phyloP scores from a whole-genome alignment of 2,888 invertebrate genomes.

The Tenthredo amoena region DNA sequence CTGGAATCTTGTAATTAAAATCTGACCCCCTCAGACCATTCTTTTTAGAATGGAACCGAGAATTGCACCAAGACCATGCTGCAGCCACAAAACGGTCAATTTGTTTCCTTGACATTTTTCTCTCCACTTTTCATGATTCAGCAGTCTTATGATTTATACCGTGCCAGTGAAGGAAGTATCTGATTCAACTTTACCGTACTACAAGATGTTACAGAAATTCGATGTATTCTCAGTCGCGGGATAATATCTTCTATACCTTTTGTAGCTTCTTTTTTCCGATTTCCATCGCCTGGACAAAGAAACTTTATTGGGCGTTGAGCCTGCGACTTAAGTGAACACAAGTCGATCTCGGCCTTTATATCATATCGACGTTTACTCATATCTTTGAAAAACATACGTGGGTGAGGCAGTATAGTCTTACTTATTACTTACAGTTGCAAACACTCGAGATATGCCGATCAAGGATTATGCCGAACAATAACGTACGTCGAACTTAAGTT shows the following conservation, averaged over 20 bases:
- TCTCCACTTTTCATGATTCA: conserved; percentile 2
- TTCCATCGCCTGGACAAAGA: conserved; percentile 12
- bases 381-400: background rate
- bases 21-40: background rate
- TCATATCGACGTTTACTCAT: background rate
- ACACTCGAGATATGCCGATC: background rate
- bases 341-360: conserved; percentile 13
- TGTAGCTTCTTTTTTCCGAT: conserved; percentile 14
- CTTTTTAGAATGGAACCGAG: background rate
- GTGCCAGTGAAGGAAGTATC: conserved; percentile 6
- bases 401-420: background rate
- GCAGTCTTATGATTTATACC: background rate
- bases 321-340: background rate
- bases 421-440: background rate
- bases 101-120: background rate
- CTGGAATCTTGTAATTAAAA: conserved; percentile 8
- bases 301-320: conserved; percentile 36
- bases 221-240: background rate
- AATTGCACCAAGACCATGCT: background rate
- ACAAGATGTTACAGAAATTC: conserved; percentile 1
- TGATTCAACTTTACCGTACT: conserved; percentile 35
- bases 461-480: background rate
- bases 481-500: background rate
- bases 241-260: conserved; percentile 20
- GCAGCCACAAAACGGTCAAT: conserved; percentile 1